These are phyloP conservation scores for Sebastes vulpes DNA, from an alignment of 2,797 vertebrate genomes.

Conservation along the genomic window DNA sequence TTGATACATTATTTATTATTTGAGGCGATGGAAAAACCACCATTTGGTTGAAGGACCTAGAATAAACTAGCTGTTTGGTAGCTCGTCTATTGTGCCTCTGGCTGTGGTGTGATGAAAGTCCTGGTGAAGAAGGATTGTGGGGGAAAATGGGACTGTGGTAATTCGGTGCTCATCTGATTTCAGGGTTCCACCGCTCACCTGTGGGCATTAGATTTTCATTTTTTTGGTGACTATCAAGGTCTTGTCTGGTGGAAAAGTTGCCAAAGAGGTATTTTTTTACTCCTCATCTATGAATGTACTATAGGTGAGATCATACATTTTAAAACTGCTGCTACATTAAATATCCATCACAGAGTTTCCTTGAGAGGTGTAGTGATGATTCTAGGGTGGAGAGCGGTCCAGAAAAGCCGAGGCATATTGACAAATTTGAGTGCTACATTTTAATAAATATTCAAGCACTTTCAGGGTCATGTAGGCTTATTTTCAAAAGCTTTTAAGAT, in stretches of 20 bases:
- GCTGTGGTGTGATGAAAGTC: conserved; percentile 83
- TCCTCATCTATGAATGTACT: conserved; percentile 9
- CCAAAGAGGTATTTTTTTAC: not conserved
- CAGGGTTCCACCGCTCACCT: not conserved
- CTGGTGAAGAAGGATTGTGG: conserved; percentile 39
- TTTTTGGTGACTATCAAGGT: not conserved
- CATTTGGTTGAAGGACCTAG: conserved; percentile 77
- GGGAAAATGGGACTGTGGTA: not conserved
- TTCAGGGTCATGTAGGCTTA: conserved; percentile 28
- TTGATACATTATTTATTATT: conserved; percentile 89
- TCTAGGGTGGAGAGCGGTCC: not conserved
- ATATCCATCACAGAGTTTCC: conserved; percentile 51
- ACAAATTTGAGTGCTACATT: conserved; percentile 38
- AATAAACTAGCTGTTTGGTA: conserved; percentile 74
- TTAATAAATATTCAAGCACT: conserved; percentile 44
- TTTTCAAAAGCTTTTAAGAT: conserved; percentile 34
- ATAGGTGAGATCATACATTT: conserved; percentile 50
- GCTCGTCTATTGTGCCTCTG: conserved; percentile 73
- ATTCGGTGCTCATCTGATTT: conserved; percentile 12
- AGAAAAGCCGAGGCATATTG: conserved; percentile 9
- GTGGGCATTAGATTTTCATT: not conserved
- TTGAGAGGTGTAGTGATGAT: conserved; percentile 31
- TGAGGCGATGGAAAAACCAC: conserved; percentile 63
- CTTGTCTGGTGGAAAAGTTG: not conserved
- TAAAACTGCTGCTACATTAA: conserved; percentile 50